A percentile compares a stretch with the other conserved stretches of the same genome.
Evolutionary conservation across 2,888 invertebrate genomes (phyloP).

Genomic region (Volucella inflata): DNA sequence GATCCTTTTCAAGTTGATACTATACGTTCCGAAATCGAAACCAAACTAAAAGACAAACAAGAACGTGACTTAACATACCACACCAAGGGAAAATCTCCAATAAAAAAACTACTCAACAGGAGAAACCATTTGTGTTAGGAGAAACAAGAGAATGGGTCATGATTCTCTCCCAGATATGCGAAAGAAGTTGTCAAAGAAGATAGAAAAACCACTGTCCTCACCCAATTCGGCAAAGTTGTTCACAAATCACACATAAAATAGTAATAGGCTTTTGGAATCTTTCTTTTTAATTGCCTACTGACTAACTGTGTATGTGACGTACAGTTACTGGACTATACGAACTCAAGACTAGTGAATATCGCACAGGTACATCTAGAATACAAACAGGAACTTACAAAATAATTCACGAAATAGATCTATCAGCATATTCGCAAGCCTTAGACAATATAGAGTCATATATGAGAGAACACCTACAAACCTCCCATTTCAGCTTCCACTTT

Average conservation of each 20-base stretch:
- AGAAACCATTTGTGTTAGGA: slow-evolving; percentile 1
- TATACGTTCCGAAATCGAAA: not conserved
- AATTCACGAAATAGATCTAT: slow-evolving; percentile 1
- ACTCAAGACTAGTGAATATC: no score
- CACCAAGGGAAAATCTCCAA: no score
- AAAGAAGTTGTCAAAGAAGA: not conserved
- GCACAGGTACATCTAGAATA: slow-evolving; percentile 9
- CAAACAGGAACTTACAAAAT: slow-evolving; percentile 6
- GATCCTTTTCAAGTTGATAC: not conserved
- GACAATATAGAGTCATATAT: not conserved
- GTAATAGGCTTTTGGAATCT: not conserved
- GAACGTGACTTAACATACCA: slow-evolving; percentile 2
- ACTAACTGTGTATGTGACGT: not conserved
- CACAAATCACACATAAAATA: not conserved
- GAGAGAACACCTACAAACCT: not conserved
- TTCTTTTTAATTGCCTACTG: not conserved
- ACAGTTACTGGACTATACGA: slow-evolving; percentile 16
- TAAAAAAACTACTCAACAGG: not conserved
- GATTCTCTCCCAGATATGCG: not conserved
- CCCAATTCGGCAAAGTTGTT: not conserved
- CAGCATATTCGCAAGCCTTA: not conserved
- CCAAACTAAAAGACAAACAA: slow-evolving; percentile 9
- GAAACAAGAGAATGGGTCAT: not conserved
- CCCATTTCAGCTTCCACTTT: not conserved
- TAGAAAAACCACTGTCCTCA: not conserved